Evolutionary conservation across 2,113 vertebrate species (phyloP).

Genomic region (Dasyurus viverrinus): DNA sequence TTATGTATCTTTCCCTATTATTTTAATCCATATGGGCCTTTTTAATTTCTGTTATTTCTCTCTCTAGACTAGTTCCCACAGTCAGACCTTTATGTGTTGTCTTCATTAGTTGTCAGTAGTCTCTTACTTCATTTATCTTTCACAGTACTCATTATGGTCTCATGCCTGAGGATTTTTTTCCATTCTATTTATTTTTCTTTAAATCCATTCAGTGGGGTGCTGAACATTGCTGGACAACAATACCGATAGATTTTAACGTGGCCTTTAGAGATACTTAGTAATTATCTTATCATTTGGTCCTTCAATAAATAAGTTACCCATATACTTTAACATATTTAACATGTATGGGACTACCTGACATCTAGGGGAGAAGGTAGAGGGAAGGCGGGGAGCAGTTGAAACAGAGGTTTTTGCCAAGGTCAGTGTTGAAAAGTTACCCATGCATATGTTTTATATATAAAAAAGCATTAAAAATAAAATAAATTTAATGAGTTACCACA

Average conservation of each 20-base stretch:
- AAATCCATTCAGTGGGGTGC: not conserved
- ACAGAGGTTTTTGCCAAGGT: too few relatives aligned
- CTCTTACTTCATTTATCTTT: not conserved
- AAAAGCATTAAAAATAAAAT: too few relatives aligned
- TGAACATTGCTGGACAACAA: not conserved
- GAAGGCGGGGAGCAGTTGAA: too few relatives aligned
- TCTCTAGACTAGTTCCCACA: not conserved
- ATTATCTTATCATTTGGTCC: not conserved
- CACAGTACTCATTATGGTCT: not conserved
- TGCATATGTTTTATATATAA: too few relatives aligned
- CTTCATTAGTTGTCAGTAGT: not conserved
- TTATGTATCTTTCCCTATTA: not conserved
- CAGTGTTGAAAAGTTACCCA: too few relatives aligned
- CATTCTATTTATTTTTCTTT: not conserved
- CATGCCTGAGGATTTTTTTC: not conserved
- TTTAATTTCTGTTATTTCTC: not conserved
- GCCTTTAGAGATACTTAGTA: not conserved
- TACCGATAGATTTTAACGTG: not conserved
- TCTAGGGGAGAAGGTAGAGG: too few relatives aligned
- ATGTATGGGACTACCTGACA: too few relatives aligned
- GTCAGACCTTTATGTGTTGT: not conserved
- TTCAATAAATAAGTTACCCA: not conserved
- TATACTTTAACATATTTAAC: too few relatives aligned
- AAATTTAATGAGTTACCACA: not conserved
- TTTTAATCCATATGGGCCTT: not conserved